phyloP scores from a whole-genome alignment of 2,113 vertebrate species.

The Desmodus rotundus region DNA sequence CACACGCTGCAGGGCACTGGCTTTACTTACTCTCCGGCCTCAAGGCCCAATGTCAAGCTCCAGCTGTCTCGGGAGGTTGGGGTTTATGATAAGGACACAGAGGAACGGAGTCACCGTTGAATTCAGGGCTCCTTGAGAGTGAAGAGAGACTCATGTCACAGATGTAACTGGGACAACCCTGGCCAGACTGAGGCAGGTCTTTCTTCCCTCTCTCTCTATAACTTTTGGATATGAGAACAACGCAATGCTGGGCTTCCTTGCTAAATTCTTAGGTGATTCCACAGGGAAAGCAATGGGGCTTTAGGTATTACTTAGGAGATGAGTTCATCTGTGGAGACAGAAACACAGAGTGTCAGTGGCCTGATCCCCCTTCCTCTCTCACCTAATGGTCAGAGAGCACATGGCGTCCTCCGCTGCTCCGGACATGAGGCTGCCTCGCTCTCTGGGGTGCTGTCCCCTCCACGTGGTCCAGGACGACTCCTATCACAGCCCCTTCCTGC shows the following conservation, averaged over 20 bases:
- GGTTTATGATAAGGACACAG: neutral
- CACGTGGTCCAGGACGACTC: fast-evolving
- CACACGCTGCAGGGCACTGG: fast-evolving
- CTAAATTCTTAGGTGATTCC: neutral
- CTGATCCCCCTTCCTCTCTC: neutral
- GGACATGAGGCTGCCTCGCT: fast-evolving
- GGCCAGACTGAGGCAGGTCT: neutral
- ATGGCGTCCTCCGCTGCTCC: neutral
- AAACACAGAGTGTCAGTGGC: neutral
- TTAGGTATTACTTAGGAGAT: neutral
- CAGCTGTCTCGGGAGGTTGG: too few relatives aligned
- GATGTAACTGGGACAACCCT: fast-evolving
- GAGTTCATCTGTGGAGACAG: neutral
- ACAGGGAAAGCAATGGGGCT: neutral
- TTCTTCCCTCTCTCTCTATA: neutral
- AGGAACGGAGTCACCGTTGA: neutral
- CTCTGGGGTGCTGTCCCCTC: too few relatives aligned
- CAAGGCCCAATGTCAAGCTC: neutral
- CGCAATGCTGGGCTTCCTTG: neutral
- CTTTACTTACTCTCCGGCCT: too few relatives aligned
- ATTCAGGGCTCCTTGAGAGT: neutral
- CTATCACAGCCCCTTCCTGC: neutral
- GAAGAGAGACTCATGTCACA: neutral
- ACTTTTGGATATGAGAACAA: neutral
- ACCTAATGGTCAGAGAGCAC: neutral